Evolutionary conservation across 2,797 vertebrate species (phyloP).

Genomic region (Sphenodon punctatus): DNA sequence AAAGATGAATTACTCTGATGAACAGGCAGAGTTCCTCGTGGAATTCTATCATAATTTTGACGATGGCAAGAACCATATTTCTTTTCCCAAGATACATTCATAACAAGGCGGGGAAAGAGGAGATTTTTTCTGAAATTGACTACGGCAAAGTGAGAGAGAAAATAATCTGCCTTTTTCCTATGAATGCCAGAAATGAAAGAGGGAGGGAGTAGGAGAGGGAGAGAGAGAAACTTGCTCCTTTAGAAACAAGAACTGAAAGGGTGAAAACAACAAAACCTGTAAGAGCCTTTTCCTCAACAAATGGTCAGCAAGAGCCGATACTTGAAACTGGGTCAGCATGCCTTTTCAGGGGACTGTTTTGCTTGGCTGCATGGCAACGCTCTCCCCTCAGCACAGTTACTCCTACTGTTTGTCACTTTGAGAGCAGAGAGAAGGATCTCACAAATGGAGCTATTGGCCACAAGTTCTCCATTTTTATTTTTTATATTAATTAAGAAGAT

Average conservation of each 20-base stretch:
- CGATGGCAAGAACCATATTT: slow-evolving; percentile 67
- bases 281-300: slow-evolving; percentile 38
- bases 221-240: slow-evolving; percentile 5
- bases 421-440: slow-evolving; percentile 8
- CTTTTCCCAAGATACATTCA: slow-evolving; percentile 55
- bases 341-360: slow-evolving; percentile 39
- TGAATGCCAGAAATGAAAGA: background rate
- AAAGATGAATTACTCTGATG: slow-evolving; percentile 67
- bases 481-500: slow-evolving; percentile 7
- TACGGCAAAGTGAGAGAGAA: slow-evolving; percentile 23
- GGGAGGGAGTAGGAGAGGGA: background rate
- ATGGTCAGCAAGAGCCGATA: slow-evolving; percentile 49
- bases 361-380: slow-evolving; percentile 34
- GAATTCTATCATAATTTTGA: slow-evolving; percentile 71
- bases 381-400: background rate
- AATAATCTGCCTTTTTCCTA: slow-evolving; percentile 27
- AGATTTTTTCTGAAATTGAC: slow-evolving; percentile 28
- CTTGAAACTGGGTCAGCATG: slow-evolving; percentile 55
- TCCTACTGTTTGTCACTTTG: slow-evolving; percentile 9
- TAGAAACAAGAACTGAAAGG: slow-evolving; percentile 50
- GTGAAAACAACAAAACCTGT: slow-evolving; percentile 47
- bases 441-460: slow-evolving; percentile 10
- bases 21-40: slow-evolving; percentile 42
- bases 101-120: slow-evolving; percentile 19
- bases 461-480: background rate